phyloP scores from a whole-genome alignment of 1,140 invertebrate genomes.

The Cryptotermes secundus region DNA sequence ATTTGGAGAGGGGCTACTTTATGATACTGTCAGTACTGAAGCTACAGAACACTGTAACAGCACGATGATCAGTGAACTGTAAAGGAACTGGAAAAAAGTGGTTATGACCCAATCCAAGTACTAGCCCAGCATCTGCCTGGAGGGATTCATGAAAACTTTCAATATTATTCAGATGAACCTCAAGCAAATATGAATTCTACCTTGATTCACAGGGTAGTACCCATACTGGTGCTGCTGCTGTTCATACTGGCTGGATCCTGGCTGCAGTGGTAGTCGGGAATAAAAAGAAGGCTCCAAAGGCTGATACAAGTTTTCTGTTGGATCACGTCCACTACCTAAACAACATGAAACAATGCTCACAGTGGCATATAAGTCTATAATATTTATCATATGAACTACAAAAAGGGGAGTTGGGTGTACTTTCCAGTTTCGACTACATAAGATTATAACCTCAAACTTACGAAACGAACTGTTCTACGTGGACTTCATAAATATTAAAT shows the following conservation, averaged over 20 bases:
- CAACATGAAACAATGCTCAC: neutral
- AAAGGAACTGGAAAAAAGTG: too few species aligned
- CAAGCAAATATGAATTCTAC: too few species aligned
- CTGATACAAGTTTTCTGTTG: neutral
- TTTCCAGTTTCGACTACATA: neutral
- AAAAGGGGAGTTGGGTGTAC: neutral
- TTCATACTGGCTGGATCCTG: conserved; percentile 18
- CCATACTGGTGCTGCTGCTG: conserved; percentile 1
- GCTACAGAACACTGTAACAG: too few species aligned
- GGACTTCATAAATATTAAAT: too few species aligned
- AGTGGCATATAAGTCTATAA: neutral
- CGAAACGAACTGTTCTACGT: too few species aligned
- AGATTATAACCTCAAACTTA: neutral
- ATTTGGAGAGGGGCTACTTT: too few species aligned
- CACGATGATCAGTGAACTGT: too few species aligned
- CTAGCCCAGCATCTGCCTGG: too few species aligned
- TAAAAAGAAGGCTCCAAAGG: conserved; percentile 20
- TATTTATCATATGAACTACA: neutral
- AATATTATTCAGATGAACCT: too few species aligned
- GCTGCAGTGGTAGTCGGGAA: neutral
- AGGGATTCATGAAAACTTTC: too few species aligned
- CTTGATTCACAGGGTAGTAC: neutral
- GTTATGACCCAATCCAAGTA: too few species aligned
- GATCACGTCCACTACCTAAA: conserved; percentile 25
- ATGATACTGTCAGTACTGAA: too few species aligned